Evolutionary conservation across 2,888 invertebrate genomes (phyloP), one percentile per base, ranked within the genome.

Genomic region (Ennomos quercinarius): DNA sequence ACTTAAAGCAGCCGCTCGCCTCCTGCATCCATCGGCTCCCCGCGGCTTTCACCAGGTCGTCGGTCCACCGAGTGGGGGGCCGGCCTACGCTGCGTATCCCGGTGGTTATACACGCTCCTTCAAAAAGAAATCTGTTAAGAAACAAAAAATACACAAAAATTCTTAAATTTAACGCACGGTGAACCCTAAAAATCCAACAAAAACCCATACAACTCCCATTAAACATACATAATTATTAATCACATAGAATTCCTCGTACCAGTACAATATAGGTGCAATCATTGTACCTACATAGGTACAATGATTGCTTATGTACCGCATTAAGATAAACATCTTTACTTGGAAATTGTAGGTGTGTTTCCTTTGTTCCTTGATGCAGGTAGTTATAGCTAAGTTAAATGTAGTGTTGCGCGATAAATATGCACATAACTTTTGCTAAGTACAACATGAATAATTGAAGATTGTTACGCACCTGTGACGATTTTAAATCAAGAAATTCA

Each of bases 321-420:
- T 81, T 78, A 74, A 79, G 82, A 82, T 83, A 64, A 53, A 56
- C 68, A 84, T 84, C 83, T 81, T 64, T 63, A 68, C 72, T 72
- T 67, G 71, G 69, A 76, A 76, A 78, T 79, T 76, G 73, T 70
- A 67, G 75, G 78, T 72, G 61, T 67, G 59, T 10, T 68, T 71
- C 66, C 68, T 69, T 68, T 67, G 72, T 71, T 65, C 67, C 50
- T 47, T 54, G 46, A 51, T 45, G 48, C 57, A 49, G 57, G 64
- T 56, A 65, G 61, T 68, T 68, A n/a, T n/a, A 66, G 43, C 52
- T 47, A 46, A 37, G 53, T 45, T 67, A 70, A 70, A 61, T 67
- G 69, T 59, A 52, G 52, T 62, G 65, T 70, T 63, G 55, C 48
- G 43, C 17, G 35, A 39, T 45, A 36, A 52, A 52, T 47, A 44